phyloP scores from a whole-genome alignment of 2,113 vertebrate genomes.

The Helogale parvula region DNA sequence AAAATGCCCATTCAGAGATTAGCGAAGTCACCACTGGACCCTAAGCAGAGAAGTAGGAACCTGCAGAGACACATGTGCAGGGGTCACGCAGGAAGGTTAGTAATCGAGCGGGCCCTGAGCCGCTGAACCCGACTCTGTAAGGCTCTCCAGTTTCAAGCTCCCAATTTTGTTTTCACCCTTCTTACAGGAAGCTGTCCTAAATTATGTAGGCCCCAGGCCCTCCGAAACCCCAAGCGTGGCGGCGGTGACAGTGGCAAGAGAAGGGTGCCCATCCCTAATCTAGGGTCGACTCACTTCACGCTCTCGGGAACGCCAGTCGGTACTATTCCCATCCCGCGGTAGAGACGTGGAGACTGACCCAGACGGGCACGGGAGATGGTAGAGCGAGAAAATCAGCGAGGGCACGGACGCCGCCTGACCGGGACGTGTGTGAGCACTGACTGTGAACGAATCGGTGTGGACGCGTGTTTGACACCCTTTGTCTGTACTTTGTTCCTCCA shows the following conservation, averaged over 20 bases:
- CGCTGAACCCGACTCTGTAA: rapidly evolving
- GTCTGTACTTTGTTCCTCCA: background rate
- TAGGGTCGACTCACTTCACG: background rate
- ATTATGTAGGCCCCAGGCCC: background rate
- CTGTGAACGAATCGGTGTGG: too few relatives aligned
- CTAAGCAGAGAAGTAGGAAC: background rate
- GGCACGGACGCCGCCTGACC: too few relatives aligned
- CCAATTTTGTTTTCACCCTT: background rate
- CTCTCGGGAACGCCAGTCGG: background rate
- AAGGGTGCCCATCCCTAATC: background rate
- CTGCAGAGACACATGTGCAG: rapidly evolving
- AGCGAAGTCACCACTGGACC: background rate
- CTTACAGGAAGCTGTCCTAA: background rate
- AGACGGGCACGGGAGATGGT: rapidly evolving
- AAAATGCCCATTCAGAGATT: rapidly evolving
- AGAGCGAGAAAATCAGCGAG: background rate
- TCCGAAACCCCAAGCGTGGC: too few relatives aligned
- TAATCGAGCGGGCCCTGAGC: rapidly evolving
- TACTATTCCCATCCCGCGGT: rapidly evolving
- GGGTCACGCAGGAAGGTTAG: too few relatives aligned
- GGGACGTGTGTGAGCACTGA: too few relatives aligned
- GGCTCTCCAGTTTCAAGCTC: too few relatives aligned
- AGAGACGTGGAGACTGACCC: background rate
- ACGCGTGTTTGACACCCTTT: background rate
- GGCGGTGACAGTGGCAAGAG: background rate